Evolutionary conservation across 2,888 invertebrate species (phyloP), one percentile per base, ranked within the genome.

Genomic region (Cryptosula pallasiana): DNA sequence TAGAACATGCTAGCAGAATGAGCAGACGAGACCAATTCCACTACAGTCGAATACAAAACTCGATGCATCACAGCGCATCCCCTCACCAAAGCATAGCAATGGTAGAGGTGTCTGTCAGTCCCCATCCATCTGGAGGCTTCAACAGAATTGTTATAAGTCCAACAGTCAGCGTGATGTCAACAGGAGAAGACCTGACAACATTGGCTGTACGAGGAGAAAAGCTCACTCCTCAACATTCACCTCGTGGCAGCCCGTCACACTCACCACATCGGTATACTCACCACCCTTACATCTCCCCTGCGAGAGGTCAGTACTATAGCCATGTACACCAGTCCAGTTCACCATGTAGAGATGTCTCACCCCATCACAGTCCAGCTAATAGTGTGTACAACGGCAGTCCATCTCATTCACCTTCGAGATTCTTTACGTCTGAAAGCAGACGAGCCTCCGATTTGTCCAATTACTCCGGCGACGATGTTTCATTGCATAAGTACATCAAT

Each of bases 381-480:
- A 63, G 63, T 32, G 32, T 63, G 3, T 32, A 63, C 34, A 63
- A 27, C 32, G 63, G 32, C 63, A 63, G 63, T n/a, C 63, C 63
- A 25, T 63, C 63, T n/a, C 63, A 63, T 34, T 63, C 63, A 29
- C 63, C 63, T 2, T 20, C 27, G 29, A 63, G 63, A 34, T 63
- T 63, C 34, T 25, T 63, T 32, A 32, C 25, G 9, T 32, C 27
- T 27, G 63, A 27, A 2, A 32, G 63, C 32, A 27, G 63, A 63
- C 27, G 63, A 63, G 34, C 13, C 1, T 63, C 63, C 32, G 63
- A 63, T n/a, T 5, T 63, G 32, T 63, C 63, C 9, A 63, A 20
- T 63, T 63, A 63, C 34, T 63, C 63, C 3, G 20, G 20, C n/a
- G 63, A 63, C 32, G 63, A 63, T 32, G 32, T 63, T 3, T 27